phyloP scores from a whole-genome alignment of 2,888 invertebrate genomes.

The Atethmia centrago region DNA sequence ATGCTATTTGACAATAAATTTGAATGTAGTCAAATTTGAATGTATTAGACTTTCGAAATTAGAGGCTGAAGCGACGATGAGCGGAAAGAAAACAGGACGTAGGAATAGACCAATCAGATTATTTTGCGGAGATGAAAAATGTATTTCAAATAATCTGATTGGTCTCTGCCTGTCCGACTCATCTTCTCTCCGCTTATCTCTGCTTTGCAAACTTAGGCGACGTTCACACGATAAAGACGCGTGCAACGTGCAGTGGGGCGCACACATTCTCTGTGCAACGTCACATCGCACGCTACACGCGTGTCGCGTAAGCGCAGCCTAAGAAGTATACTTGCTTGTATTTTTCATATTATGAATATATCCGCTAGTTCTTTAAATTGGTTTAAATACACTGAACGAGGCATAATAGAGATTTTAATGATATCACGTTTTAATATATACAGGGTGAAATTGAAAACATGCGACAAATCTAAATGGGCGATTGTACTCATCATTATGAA shows the following conservation, averaged over 20 bases:
- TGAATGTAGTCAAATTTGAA: background rate
- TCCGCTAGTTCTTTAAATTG: background rate
- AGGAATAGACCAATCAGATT: background rate
- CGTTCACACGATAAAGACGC: background rate
- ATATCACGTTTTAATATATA: too few species aligned
- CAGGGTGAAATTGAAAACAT: too few species aligned
- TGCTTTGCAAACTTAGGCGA: background rate
- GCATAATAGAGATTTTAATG: too few species aligned
- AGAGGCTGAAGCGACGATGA: background rate
- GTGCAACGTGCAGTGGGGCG: background rate
- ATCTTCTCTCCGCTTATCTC: background rate
- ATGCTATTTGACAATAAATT: background rate
- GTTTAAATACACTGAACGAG: too few species aligned
- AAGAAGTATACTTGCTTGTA: background rate
- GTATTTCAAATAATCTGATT: constrained; percentile 1
- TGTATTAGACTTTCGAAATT: background rate
- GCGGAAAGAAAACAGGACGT: too few species aligned
- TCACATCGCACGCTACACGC: background rate
- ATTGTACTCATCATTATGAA: too few species aligned
- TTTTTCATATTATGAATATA: background rate
- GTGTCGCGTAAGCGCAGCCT: background rate
- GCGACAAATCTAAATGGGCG: too few species aligned
- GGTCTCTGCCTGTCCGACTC: background rate
- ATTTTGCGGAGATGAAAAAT: background rate
- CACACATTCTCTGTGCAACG: background rate